These are phyloP conservation scores for Netelia inedita DNA, from an alignment of 2,888 invertebrate species.

Conservation along the genomic window DNA sequence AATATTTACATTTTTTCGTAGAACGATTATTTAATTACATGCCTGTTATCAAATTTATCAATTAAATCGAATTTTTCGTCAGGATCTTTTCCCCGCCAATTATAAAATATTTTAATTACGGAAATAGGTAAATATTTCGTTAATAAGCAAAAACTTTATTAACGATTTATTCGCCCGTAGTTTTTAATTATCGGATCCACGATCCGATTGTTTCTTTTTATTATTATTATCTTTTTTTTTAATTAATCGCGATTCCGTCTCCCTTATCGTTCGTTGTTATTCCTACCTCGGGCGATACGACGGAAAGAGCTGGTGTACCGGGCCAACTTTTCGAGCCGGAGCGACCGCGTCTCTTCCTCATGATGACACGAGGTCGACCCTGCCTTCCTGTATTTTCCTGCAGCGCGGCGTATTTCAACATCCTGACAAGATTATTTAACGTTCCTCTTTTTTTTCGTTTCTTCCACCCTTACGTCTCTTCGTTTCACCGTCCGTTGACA, in stretches of 20 bases:
- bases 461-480: neutral
- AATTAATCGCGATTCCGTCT: neutral
- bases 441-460: conserved; percentile 23
- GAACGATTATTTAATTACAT: too few relatives aligned
- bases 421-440: conserved; percentile 67
- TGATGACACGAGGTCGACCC: conserved; percentile 77
- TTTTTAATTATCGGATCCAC: neutral
- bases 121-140: too few relatives aligned
- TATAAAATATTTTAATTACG: too few relatives aligned
- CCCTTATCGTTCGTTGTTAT: neutral
- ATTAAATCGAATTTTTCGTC: too few relatives aligned
- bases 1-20: too few relatives aligned
- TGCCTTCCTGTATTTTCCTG: conserved; percentile 78
- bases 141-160: too few relatives aligned
- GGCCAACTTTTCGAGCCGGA: conserved; percentile 84
- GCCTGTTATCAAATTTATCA: too few relatives aligned
- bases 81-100: too few relatives aligned
- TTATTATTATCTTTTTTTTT: neutral
- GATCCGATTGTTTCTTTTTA: neutral
- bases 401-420: conserved; percentile 80
- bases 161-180: neutral
- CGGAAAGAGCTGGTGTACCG: conserved; percentile 81
- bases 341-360: conserved; percentile 81
- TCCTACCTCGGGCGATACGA: conserved; percentile 81
- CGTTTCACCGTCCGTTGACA: neutral